Conservation (phyloP, 2,888 invertebrate species). For the Ashinkailepas kermadecensis region DNA sequence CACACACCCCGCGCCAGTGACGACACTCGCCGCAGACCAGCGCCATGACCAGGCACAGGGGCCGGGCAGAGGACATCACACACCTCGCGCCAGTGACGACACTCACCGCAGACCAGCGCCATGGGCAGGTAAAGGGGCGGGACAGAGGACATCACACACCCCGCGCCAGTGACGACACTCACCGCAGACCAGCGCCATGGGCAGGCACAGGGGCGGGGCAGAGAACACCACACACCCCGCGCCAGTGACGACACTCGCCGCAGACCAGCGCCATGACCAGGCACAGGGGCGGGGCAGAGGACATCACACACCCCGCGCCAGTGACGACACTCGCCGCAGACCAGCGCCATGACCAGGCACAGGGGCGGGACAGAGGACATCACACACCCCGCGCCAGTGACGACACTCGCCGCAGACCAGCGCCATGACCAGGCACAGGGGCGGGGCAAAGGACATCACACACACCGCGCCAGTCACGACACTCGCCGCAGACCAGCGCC, state of each 20-base stretch:
- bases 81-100: too few species aligned
- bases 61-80: too few species aligned
- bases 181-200: slow-evolving; percentile 2
- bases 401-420: not conserved
- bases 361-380: too few species aligned
- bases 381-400: too few species aligned
- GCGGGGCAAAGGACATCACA: too few species aligned
- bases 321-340: not conserved
- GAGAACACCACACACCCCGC: too few species aligned
- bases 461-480: too few species aligned
- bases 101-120: slow-evolving; percentile 2
- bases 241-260: not conserved
- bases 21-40: not conserved
- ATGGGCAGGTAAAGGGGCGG: not conserved
- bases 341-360: not conserved
- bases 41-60: not conserved
- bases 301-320: too few species aligned
- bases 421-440: not conserved
- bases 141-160: too few species aligned
- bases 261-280: not conserved
- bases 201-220: not conserved
- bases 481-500: not conserved
- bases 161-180: not conserved
- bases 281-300: not conserved
- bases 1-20: too few species aligned